Conservation (phyloP, 1,140 invertebrate genomes). For the Calosoma granatense region DNA sequence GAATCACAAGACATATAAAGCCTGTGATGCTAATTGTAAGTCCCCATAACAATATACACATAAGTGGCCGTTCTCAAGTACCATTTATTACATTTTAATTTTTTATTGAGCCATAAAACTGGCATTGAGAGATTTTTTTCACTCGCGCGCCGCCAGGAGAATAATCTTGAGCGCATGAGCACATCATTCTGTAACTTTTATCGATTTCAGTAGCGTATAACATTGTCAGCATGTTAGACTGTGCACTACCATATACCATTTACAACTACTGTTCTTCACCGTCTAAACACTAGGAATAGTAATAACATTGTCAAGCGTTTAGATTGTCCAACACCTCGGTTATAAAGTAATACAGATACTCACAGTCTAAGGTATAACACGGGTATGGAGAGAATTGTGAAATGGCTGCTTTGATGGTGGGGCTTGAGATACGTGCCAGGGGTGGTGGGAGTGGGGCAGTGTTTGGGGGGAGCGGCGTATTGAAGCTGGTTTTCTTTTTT, state of each 20-base stretch:
- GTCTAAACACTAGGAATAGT: neutral
- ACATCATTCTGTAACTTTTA: slow-evolving; percentile 40
- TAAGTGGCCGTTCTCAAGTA: slow-evolving; percentile 7
- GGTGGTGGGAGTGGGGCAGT: neutral
- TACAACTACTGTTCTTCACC: neutral
- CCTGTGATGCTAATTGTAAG: slow-evolving; percentile 6
- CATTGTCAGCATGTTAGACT: slow-evolving; percentile 31
- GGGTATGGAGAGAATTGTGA: neutral
- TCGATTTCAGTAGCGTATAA: slow-evolving; percentile 55
- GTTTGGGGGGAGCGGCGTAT: neutral
- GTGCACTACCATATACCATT: slow-evolving; percentile 15
- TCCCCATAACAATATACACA: slow-evolving; percentile 8
- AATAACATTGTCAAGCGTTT: neutral
- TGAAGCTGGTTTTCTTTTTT: slow-evolving; percentile 2
- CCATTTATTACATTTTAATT: slow-evolving; percentile 12
- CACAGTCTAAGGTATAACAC: too few relatives aligned
- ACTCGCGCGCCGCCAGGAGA: slow-evolving; percentile 3
- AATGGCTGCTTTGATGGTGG: slow-evolving; percentile 7
- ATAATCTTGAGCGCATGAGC: slow-evolving; percentile 24
- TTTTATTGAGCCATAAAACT: slow-evolving; percentile 12
- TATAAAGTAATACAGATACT: too few relatives aligned
- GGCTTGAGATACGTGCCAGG: neutral
- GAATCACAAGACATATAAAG: neutral
- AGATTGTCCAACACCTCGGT: neutral
- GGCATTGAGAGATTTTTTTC: slow-evolving; percentile 10